Conservation (phyloP, 2,888 invertebrate genomes). For the Steinernema scapterisci region DNA sequence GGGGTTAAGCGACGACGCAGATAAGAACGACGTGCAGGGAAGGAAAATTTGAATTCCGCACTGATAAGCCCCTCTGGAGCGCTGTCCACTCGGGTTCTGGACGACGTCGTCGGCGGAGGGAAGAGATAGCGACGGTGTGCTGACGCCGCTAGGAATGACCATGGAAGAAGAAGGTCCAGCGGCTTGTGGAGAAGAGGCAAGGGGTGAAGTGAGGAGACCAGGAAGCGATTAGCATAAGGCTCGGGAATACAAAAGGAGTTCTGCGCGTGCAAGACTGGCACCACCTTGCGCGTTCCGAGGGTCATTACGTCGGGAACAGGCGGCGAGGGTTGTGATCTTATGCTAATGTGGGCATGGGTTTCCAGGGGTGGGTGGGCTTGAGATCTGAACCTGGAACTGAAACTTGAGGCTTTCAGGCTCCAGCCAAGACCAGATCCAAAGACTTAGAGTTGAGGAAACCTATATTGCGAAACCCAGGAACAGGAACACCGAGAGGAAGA, state of each 20-base stretch:
- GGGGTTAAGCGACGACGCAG: slow-evolving; percentile 11
- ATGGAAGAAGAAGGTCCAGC: no score
- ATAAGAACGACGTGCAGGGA: slow-evolving; percentile 1
- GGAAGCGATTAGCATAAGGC: slow-evolving; percentile 7
- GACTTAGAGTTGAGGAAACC: no score
- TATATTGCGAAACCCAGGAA: no score
- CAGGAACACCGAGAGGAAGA: background rate
- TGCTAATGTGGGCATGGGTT: no score
- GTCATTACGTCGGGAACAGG: background rate
- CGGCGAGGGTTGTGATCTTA: slow-evolving; percentile 7
- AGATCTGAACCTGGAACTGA: no score
- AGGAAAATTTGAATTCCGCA: slow-evolving; percentile 19
- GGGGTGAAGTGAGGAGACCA: background rate
- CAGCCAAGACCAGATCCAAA: no score
- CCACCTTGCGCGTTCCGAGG: slow-evolving; percentile 19
- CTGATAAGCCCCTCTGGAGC: slow-evolving; percentile 26
- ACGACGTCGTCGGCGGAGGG: background rate
- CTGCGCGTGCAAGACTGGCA: slow-evolving; percentile 6
- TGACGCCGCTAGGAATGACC: no score
- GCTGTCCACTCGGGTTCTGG: slow-evolving; percentile 30
- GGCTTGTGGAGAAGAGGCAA: background rate
- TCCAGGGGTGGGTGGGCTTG: no score
- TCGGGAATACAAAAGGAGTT: slow-evolving; percentile 3
- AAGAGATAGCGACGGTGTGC: background rate
- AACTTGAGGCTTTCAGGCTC: no score